Conservation (phyloP, 2,797 vertebrate genomes). For the Dipus sagitta region DNA sequence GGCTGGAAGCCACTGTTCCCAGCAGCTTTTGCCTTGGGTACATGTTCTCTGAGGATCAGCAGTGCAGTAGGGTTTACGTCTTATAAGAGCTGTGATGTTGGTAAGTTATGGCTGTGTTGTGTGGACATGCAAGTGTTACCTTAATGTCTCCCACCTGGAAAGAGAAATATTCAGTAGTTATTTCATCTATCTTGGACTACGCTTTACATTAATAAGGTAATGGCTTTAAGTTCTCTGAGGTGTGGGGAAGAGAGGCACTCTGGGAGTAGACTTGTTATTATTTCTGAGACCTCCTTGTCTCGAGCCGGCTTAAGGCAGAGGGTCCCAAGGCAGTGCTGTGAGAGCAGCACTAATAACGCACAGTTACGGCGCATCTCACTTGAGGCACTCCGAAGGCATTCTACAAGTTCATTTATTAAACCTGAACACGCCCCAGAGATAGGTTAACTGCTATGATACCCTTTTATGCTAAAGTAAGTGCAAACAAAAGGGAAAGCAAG, state of each 20-base stretch:
- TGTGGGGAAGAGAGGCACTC: conserved; percentile 49
- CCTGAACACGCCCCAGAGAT: conserved; percentile 79
- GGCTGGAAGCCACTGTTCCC: not conserved
- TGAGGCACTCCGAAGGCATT: conserved; percentile 59
- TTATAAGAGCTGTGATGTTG: not conserved
- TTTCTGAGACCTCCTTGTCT: conserved; percentile 75
- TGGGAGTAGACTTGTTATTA: conserved; percentile 74
- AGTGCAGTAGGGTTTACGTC: not conserved
- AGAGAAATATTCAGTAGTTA: conserved; percentile 46
- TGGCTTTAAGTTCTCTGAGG: conserved; percentile 64
- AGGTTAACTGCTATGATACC: conserved; percentile 76
- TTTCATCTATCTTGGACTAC: conserved; percentile 38
- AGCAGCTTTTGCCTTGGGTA: not conserved
- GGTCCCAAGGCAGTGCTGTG: conserved; percentile 72
- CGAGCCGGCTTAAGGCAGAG: conserved; percentile 71
- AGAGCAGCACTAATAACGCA: conserved; percentile 71
- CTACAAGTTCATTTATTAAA: conserved; percentile 81
- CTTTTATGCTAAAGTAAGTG: conserved; percentile 79
- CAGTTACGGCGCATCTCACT: conserved; percentile 58
- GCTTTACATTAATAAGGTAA: conserved; percentile 73
- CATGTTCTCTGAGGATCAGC: not conserved
- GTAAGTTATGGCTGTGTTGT: conserved; percentile 47
- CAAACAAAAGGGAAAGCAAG: conserved; percentile 71
- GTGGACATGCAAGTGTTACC: conserved; percentile 8
- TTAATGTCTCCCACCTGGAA: conserved; percentile 67